Conservation (phyloP, 2,888 invertebrate genomes). For the Eupithecia tripunctaria region DNA sequence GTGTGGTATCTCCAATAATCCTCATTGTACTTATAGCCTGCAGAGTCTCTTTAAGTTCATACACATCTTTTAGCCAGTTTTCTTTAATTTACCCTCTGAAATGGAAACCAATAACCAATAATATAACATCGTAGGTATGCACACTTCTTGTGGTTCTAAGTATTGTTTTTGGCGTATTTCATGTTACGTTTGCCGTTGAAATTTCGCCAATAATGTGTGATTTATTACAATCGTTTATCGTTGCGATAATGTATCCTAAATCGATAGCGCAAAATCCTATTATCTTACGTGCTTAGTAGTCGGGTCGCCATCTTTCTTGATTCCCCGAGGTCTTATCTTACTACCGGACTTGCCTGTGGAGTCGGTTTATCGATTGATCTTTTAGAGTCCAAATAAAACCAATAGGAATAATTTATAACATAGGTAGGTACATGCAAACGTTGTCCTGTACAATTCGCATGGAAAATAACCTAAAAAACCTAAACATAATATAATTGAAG, state of each 20-base stretch:
- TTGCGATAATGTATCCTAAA: constrained; percentile 17
- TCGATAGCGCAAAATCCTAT: constrained; percentile 21
- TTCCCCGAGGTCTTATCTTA: constrained; percentile 56
- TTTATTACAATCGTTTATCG: constrained; percentile 23
- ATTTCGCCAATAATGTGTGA: constrained; percentile 4
- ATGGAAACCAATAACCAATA: background rate
- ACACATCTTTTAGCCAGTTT: background rate
- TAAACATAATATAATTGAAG: no score
- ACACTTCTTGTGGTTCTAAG: background rate
- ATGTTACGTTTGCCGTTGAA: background rate
- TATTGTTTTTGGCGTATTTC: background rate
- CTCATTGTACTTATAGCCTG: background rate
- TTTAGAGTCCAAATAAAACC: background rate
- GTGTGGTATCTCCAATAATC: no score
- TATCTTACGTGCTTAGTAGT: constrained; percentile 38
- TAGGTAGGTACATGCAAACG: background rate
- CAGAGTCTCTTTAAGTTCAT: background rate
- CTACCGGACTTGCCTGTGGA: constrained; percentile 46
- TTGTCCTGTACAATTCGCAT: background rate
- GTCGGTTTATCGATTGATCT: background rate
- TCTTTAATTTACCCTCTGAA: background rate
- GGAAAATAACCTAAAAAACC: no score
- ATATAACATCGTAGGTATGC: background rate
- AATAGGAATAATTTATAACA: background rate
- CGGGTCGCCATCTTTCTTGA: constrained; percentile 61